Evolutionary conservation across 2,113 vertebrate species (phyloP), one percentile per base, ranked within the genome.

Genomic region (Procavia capensis): DNA sequence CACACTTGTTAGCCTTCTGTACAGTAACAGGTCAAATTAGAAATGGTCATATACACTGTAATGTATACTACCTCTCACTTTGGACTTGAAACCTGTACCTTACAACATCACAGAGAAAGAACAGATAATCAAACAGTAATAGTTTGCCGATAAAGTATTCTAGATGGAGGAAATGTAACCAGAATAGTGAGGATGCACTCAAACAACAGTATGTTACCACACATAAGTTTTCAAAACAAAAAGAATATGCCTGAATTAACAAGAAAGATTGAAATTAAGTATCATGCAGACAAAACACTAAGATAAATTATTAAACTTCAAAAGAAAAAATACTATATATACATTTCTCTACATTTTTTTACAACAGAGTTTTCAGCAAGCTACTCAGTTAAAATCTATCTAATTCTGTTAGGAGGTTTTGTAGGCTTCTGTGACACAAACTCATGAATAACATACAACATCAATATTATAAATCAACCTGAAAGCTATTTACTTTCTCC

Each of bases 1-100:
- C 85, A 96, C 88, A 98, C 95, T 96, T 97, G 96, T 97, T 97
- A 95, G 93, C 92, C 95, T 96, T 96, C 97, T 97, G 95, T 94
- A 96, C 96, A 96, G 96, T 90, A 96, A 96, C 72, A 97, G 90
- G 96, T 97, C 95, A 96, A 96, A 96, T 93, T 94, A 95, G 93
- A 92, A 96, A 97, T 87, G 88, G 93, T 90, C 83, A 96, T 79
- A 92, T 91, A 96, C 45, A 95, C 72, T 93, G 85, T 95, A 96
- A 97, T 43, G 95, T 54, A 98, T 6, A 95, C 59, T 45, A 95
- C 72, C 14, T 86, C 96, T 96, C 78, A 72, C 70, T 94, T 92
- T 91, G 84, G 47, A 81, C 57, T 64, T 90, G 57, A 92, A 88
- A 79, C 89, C 85, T 76, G 14, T 41, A 83, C 39, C 47, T 86